phyloP scores from a whole-genome alignment of 1,140 invertebrate genomes.

The Oedothorax gibbosus region DNA sequence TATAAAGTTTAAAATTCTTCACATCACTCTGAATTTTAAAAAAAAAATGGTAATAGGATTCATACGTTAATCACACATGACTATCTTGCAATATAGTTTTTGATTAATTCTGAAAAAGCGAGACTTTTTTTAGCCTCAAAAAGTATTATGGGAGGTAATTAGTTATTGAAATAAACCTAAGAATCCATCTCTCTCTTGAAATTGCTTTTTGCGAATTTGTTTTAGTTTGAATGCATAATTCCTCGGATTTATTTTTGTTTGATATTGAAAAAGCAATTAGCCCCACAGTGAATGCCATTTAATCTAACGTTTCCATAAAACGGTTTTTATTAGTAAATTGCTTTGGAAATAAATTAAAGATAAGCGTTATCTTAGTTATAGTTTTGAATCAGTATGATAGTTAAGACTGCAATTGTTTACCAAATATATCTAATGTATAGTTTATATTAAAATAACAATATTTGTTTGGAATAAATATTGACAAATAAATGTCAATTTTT shows the following conservation, averaged over 20 bases:
- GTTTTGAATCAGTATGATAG: background rate
- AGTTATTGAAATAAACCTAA: constrained; percentile 19
- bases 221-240: background rate
- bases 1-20: background rate
- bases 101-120: constrained; percentile 25
- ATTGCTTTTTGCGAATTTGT: constrained; percentile 5
- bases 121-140: constrained; percentile 5
- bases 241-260: background rate
- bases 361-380: background rate
- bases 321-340: background rate
- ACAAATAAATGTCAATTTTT: no score
- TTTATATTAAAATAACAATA: no score
- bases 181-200: background rate
- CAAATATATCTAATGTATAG: no score
- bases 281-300: background rate
- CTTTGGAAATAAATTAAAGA: background rate
- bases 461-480: no score
- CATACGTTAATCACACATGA: background rate
- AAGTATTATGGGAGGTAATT: constrained; percentile 32
- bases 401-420: no score
- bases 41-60: constrained; percentile 5
- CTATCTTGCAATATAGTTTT: constrained; percentile 25
- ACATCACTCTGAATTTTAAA: background rate
- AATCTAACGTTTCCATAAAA: background rate
- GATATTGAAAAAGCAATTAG: constrained; percentile 50